Percentiles rank a stretch among this genome's conserved stretches.
Evolutionary conservation across 2,888 invertebrate genomes (phyloP).

Genomic region (Acanthacorydalis orientalis): DNA sequence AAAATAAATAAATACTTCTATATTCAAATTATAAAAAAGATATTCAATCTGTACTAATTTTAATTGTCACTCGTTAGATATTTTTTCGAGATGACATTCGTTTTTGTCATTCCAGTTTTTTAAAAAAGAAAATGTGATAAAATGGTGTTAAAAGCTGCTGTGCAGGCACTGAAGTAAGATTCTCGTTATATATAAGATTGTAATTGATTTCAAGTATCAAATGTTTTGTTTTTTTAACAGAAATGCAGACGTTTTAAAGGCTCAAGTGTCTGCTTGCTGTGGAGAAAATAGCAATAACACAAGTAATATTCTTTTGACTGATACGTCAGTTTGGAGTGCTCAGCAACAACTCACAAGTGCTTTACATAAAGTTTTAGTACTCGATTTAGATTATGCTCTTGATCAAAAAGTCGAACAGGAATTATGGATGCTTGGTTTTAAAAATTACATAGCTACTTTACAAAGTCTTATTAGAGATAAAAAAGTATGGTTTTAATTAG

Average conservation of each 20-base stretch:
- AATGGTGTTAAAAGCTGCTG: constrained; percentile 62
- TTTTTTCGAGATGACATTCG: no score
- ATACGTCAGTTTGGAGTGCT: constrained; percentile 24
- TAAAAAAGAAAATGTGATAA: constrained; percentile 27
- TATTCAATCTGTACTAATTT: no score
- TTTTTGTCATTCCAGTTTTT: no score
- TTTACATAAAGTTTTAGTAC: constrained; percentile 55
- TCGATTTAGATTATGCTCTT: constrained; percentile 71
- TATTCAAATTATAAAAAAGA: no score
- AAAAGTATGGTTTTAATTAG: constrained; percentile 33
- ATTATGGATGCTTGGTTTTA: constrained; percentile 77
- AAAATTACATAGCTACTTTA: constrained; percentile 65
- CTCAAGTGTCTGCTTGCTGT: constrained; percentile 45
- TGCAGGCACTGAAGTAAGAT: constrained; percentile 54
- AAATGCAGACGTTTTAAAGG: constrained; percentile 58
- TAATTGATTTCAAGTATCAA: background rate
- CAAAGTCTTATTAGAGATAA: constrained; percentile 65
- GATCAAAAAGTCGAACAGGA: constrained; percentile 83
- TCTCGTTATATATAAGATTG: background rate
- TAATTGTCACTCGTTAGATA: no score
- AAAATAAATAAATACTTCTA: no score
- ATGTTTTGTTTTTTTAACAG: constrained; percentile 24
- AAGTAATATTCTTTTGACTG: constrained; percentile 17
- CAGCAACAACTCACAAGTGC: constrained; percentile 35
- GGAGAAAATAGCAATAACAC: constrained; percentile 23